Base-by-base conservation (phyloP, 2,797 vertebrate genomes). In the Limnodromus scolopaceus region DNA sequence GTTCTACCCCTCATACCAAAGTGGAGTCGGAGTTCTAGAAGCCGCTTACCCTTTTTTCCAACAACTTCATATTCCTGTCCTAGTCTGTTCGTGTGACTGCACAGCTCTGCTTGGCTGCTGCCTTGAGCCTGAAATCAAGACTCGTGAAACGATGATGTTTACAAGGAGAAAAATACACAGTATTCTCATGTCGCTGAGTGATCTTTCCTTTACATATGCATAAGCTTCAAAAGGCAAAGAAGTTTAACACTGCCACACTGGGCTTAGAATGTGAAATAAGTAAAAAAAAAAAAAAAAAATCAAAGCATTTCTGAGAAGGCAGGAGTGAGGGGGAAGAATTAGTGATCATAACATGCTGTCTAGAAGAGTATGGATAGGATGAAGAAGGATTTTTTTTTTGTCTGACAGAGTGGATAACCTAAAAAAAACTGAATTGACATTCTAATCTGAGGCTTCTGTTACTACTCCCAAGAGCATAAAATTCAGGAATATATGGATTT, bases 261-360 rank as follows among this genome's bases (percentile, higher is more conserved):
- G 79, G 6, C 23, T 61, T 76, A 76, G 32, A 23, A 68, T 3
- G 32, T 8, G 4, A 89, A 72, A 43, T 6, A 8, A 32, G 27
- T 22, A 11, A 16, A 10, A 10, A 9, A 45, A 39, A 2, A 11
- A 13, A 8, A 13, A 7, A 43, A 54, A 45, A 2, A 2, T 6
- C 3, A 48, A 30, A 64, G 4, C 10, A 36, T 75, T 95, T 72
- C 7, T 41, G 17, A 57, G 57, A 77, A 72, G 16, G 3, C 18
- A 45, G 30, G 27, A 25, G 14, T 5, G 23, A 46, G 38, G 3
- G 15, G 17, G 38, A 76, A 88, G 43, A 83, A 84, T 60, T 9
- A 58, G 20, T 13, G 22, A 63, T 88, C 8, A 89, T 69, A 94
- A 65, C 19, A 53, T 0, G 2, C 12, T 87, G 20, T 41, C 18